phyloP scores from a whole-genome alignment of 2,888 invertebrate species.

The Eupithecia vulgata region DNA sequence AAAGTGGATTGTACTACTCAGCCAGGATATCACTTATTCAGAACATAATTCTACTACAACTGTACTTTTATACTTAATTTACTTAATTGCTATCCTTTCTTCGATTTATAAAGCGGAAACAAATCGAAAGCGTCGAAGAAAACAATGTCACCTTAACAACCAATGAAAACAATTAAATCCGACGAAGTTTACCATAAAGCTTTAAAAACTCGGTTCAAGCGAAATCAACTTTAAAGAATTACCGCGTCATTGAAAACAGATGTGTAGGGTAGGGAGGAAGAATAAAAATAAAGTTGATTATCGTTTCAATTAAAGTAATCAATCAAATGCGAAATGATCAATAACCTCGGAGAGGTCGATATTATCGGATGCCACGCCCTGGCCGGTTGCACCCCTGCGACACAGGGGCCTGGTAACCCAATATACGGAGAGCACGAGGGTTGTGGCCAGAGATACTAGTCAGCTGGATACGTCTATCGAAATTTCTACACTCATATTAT shows the following conservation, averaged over 20 bases:
- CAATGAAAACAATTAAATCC: not conserved
- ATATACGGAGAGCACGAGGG: constrained; percentile 70
- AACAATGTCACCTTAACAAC: not conserved
- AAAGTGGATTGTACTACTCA: constrained; percentile 19
- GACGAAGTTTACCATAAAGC: not conserved
- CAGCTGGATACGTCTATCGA: constrained; percentile 51
- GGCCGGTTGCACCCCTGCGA: constrained; percentile 53
- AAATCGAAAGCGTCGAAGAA: not conserved
- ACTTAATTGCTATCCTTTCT: not conserved
- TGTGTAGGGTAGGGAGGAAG: not conserved
- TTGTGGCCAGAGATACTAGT: constrained; percentile 45
- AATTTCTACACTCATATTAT: too few relatives aligned
- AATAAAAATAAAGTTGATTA: constrained; percentile 38
- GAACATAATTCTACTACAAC: not conserved
- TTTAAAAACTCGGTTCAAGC: not conserved
- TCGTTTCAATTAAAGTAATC: constrained; percentile 60
- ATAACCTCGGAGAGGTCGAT: constrained; percentile 66
- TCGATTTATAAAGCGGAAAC: not conserved
- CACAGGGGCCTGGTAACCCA: constrained; percentile 78
- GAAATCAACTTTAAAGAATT: not conserved
- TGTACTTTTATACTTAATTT: not conserved
- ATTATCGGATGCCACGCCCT: constrained; percentile 60
- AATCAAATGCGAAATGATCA: constrained; percentile 66
- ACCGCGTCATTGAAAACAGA: not conserved
- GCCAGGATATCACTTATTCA: constrained; percentile 16